phyloP scores from a whole-genome alignment of 2,888 invertebrate genomes.

The Saturnia pavonia region DNA sequence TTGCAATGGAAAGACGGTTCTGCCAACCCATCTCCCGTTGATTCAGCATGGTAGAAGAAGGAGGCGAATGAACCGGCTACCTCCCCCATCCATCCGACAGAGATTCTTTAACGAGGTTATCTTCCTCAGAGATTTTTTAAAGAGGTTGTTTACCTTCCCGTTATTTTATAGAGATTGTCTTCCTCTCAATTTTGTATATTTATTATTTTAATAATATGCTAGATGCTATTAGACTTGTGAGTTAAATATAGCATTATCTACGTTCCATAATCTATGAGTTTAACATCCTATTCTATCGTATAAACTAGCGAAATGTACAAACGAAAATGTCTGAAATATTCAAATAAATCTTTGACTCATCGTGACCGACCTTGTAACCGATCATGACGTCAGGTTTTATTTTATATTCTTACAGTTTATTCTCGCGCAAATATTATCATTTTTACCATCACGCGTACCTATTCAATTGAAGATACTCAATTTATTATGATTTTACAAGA shows the following conservation, averaged over 20 bases:
- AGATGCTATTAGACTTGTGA: neutral
- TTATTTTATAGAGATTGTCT: too few relatives aligned
- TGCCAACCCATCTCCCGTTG: too few relatives aligned
- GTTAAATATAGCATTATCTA: neutral
- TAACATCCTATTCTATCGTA: neutral
- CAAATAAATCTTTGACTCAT: neutral
- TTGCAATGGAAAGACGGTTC: too few relatives aligned
- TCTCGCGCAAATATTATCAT: neutral
- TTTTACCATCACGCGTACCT: neutral
- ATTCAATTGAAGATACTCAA: neutral
- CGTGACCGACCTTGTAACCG: neutral
- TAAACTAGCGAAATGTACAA: neutral
- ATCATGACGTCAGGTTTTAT: slow-evolving; percentile 1
- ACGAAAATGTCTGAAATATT: neutral
- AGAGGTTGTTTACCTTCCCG: too few relatives aligned
- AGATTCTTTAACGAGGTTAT: too few relatives aligned
- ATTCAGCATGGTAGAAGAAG: too few relatives aligned
- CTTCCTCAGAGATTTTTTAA: too few relatives aligned
- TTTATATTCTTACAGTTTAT: neutral
- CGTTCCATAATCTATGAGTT: neutral
- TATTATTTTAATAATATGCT: too few relatives aligned
- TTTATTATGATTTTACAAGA: neutral
- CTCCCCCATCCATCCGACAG: too few relatives aligned
- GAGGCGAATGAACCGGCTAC: too few relatives aligned
- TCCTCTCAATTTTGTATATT: too few relatives aligned